Evolutionary conservation across 2,113 vertebrate genomes (phyloP).

Genomic region (Poeciliopsis turrubarensis): DNA sequence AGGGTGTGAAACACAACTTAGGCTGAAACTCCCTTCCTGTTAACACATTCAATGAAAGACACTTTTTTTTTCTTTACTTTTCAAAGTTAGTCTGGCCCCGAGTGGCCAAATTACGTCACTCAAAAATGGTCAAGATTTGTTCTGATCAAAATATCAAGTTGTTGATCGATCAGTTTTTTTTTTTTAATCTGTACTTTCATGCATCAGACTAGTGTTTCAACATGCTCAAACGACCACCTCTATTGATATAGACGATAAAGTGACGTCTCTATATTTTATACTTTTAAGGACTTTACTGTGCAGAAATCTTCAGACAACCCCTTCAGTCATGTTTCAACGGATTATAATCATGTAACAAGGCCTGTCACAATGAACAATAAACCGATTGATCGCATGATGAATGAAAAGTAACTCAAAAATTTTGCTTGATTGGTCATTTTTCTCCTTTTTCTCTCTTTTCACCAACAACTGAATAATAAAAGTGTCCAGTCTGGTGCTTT

Average conservation of each 20-base stretch:
- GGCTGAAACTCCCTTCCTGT: background rate
- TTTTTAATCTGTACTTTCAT: no score
- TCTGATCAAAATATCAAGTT: background rate
- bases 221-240: background rate
- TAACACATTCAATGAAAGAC: background rate
- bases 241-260: background rate
- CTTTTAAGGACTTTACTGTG: background rate
- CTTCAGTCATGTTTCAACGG: background rate
- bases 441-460: no score
- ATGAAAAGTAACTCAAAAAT: no score
- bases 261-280: background rate
- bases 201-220: background rate
- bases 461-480: no score
- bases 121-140: background rate
- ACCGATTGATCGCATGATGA: no score
- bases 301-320: background rate
- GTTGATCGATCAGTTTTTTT: background rate
- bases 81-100: background rate
- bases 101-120: background rate
- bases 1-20: background rate
- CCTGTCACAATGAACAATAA: no score
- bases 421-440: no score
- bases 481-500: no score
- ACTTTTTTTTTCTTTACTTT: background rate
- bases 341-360: background rate